Base-by-base conservation (phyloP, 2,888 invertebrate species). In the Brachypterus glaber region DNA sequence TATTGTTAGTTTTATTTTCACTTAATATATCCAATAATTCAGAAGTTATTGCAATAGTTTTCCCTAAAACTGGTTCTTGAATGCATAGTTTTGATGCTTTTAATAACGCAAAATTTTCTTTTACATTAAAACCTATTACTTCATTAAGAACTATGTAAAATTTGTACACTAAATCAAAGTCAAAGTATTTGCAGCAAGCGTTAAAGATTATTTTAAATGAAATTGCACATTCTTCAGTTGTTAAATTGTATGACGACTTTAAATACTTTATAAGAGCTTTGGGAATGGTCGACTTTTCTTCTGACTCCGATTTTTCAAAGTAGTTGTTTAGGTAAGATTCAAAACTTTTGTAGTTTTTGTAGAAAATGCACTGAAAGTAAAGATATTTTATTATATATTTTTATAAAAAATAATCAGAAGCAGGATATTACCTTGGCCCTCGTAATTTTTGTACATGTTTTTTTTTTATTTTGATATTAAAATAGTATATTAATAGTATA, bases 361-460 rank as follows among this genome's bases (percentile, higher is more conserved):
- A 44, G 37, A 57, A 54, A 24, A 59, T 17, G 25, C 55, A 50
- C 60, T 59, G 42, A 48, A 58, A 57, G 21, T 21, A 36, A 31
- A 40, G 18, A 40, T 35, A 36, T 18, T 34, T 37, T 33, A 41
- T 30, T 30, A 40, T 32, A 39, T 21, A 34, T 30, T 16, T 24
- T 7, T n/a, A n/a, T n/a, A n/a, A n/a, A n/a, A n/a, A n/a, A n/a
- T n/a, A n/a, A n/a, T n/a, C n/a, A n/a, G n/a, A n/a, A n/a, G n/a
- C n/a, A n/a, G n/a, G n/a, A n/a, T n/a, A n/a, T n/a, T n/a, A n/a
- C n/a, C n/a, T n/a, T n/a, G n/a, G n/a, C n/a, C n/a, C n/a, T n/a
- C n/a, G n/a, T n/a, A n/a, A n/a, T n/a, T n/a, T n/a, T n/a, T n/a
- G n/a, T n/a, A n/a, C n/a, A n/a, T n/a, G n/a, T n/a, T n/a, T n/a